Conservation (phyloP, 1,140 invertebrate genomes). For the Drosophila nannoptera region DNA sequence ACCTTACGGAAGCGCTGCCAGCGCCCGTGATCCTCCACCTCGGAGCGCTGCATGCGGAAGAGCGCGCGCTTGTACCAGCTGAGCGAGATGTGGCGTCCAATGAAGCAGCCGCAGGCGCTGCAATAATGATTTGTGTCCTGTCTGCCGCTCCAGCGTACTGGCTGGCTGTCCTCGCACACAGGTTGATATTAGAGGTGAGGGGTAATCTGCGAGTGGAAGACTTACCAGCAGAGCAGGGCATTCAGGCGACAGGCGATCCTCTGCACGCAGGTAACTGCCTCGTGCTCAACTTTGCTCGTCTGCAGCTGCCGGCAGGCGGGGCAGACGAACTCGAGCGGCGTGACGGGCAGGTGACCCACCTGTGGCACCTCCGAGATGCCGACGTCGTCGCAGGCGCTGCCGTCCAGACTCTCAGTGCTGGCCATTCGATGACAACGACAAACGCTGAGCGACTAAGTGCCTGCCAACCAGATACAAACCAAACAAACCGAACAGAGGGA, state of each 20-base stretch:
- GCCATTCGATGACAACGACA: constrained; percentile 56
- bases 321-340: constrained; percentile 65
- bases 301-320: constrained; percentile 62
- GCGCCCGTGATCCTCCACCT: constrained; percentile 61
- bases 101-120: constrained; percentile 69
- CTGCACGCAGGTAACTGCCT: constrained; percentile 64
- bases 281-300: constrained; percentile 47
- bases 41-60: constrained; percentile 65
- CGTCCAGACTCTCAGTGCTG: constrained; percentile 66
- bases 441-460: constrained; percentile 42
- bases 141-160: constrained; percentile 64
- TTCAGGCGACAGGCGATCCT: constrained; percentile 57
- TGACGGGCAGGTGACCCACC: constrained; percentile 62
- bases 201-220: constrained; percentile 1
- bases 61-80: constrained; percentile 73
- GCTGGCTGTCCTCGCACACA: constrained; percentile 40
- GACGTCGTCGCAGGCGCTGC: constrained; percentile 48
- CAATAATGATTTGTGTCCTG: constrained; percentile 76
- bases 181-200: not conserved
- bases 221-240: constrained; percentile 64
- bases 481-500: not conserved
- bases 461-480: constrained; percentile 17
- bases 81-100: constrained; percentile 68
- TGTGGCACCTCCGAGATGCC: constrained; percentile 57
- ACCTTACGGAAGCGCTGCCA: constrained; percentile 63